Conservation (phyloP, 2,113 vertebrate species). For the Alethe castanea region DNA sequence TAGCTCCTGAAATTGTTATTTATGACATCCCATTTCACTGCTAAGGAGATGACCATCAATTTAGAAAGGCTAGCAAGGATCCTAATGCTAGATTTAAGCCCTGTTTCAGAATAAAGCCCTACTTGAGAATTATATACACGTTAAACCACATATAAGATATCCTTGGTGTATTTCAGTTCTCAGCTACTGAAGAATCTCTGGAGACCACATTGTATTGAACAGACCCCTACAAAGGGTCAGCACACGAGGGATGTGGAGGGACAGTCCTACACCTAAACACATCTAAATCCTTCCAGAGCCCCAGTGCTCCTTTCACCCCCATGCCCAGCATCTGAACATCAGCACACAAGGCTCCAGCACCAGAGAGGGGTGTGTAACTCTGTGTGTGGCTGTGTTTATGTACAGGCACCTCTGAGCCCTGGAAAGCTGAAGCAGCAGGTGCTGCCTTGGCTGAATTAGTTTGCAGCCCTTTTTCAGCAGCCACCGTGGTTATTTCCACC, state of each 20-base stretch:
- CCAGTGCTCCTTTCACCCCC: not conserved
- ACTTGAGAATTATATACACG: not conserved
- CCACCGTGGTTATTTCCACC: not conserved
- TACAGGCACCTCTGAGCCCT: not conserved
- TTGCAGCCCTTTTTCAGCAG: not conserved
- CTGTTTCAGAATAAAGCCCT: not conserved
- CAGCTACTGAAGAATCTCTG: not conserved
- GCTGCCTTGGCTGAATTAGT: not conserved
- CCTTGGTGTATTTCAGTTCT: not conserved
- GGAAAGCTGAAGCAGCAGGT: not conserved
- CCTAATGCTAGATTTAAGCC: not conserved
- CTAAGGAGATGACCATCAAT: not conserved
- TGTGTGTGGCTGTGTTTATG: not conserved
- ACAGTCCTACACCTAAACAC: not conserved
- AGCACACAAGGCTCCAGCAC: not conserved
- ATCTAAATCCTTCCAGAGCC: not conserved
- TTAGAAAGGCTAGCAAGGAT: not conserved
- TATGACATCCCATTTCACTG: not conserved
- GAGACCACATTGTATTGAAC: not conserved
- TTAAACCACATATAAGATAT: not conserved
- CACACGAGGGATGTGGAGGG: not conserved
- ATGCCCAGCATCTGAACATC: not conserved
- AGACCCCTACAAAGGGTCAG: not conserved
- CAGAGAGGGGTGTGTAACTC: fast-evolving
- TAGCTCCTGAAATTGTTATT: not conserved